A percentile compares a stretch with the other conserved stretches of the same genome.
Conservation (phyloP, 92 coral and sea anemone species). For the Diadumene lineata region DNA sequence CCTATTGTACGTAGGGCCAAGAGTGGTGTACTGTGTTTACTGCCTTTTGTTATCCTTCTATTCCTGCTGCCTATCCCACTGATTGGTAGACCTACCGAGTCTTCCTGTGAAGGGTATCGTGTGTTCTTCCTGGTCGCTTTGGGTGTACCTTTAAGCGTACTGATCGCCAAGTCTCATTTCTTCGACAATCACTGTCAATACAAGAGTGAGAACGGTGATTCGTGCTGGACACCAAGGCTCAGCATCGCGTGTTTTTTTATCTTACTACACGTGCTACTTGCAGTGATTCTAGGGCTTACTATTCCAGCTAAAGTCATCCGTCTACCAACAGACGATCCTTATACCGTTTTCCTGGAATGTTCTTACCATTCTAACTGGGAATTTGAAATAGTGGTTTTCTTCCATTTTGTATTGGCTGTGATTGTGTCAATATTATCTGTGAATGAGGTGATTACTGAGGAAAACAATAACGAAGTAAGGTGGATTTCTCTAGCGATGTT, state of each 20-base stretch:
- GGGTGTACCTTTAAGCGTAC: conserved; percentile 83
- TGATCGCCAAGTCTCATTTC: conserved; percentile 68
- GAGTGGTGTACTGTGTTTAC: conserved; percentile 64
- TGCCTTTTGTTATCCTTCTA: conserved; percentile 74
- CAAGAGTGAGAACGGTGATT: conserved; percentile 52
- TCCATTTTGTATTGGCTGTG: conserved; percentile 67
- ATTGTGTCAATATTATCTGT: conserved; percentile 69
- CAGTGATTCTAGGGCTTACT: conserved; percentile 49
- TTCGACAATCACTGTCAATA: conserved; percentile 76
- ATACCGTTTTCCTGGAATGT: conserved; percentile 90
- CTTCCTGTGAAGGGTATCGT: conserved; percentile 91
- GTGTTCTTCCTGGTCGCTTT: conserved; percentile 75
- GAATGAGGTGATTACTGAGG: conserved; percentile 71
- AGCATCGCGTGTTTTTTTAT: conserved; percentile 53
- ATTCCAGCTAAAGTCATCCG: conserved; percentile 70
- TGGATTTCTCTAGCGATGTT: conserved; percentile 88
- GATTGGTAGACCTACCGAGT: conserved; percentile 76
- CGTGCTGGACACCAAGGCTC: conserved; percentile 68
- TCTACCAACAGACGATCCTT: conserved; percentile 59
- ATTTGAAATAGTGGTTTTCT: conserved; percentile 70
- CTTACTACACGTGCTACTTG: conserved; percentile 62
- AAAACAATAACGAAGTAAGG: conserved; percentile 84
- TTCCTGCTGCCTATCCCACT: conserved; percentile 89
- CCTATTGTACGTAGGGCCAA: conserved; percentile 86
- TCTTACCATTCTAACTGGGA: conserved; percentile 74